Base-by-base conservation (phyloP, 2,113 vertebrate genomes). In the Anolis sagrei region DNA sequence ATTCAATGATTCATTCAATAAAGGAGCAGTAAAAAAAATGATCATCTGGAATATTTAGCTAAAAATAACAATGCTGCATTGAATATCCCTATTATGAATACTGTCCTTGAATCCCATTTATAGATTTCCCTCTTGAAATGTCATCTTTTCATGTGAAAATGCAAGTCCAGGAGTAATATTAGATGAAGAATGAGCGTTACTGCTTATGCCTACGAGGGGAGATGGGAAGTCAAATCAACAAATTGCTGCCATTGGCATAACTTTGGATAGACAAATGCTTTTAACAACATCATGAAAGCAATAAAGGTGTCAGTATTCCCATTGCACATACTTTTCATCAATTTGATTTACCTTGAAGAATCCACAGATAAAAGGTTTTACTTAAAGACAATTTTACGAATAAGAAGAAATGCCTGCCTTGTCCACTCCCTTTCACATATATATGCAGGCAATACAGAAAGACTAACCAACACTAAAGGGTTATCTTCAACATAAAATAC, bases 111-210 rank as follows among this genome's bases (percentile, higher is more conserved):
- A 19, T 64, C 78, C n/a, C 49, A 79, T 86, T 58, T 85, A 89
- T 81, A 83, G 76, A 89, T 11, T 58, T 83, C 86, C 72, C 16
- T 34, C 89, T 77, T 76, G 76, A 93, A 89, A 89, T 88, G 80
- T 81, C 89, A 85, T 90, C 79, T 91, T 89, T 90, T 90, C 44
- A 79, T 91, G 86, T 25, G 87, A 81, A 95, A 94, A 91, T 86
- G 61, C 14, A 18, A 81, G 82, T 82, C 84, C 89, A 92, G 84
- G 86, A 93, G 90, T 83, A 87, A 93, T 90, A 87, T 51, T 84
- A 86, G 89, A 62, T 85, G 79, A 83, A 51, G 87, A 84, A 82
- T 78, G 36, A 44, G 44, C 14, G 81, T 36, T 48, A 39, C 58
- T 82, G 82, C 68, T 92, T 76, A 87, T 89, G 87, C 21, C 34